Evolutionary conservation across 2,113 vertebrate species (phyloP).

Genomic region (Paedocypris sp.): DNA sequence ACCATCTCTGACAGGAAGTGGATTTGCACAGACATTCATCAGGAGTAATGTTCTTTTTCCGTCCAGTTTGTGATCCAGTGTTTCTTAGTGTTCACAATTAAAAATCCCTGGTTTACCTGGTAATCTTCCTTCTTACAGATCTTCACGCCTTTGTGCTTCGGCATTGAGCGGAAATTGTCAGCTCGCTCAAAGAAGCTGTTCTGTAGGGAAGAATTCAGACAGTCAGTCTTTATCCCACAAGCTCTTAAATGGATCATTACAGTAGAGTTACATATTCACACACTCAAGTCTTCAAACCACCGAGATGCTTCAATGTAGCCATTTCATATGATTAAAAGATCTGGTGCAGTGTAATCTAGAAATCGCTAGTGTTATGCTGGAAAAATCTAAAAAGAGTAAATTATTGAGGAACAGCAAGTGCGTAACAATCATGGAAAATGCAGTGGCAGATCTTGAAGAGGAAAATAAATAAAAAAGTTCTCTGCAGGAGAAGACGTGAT

Average conservation of each 20-base stretch:
- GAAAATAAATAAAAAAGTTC: not conserved
- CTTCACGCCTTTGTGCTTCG: conserved; percentile 82
- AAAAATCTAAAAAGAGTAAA: not conserved
- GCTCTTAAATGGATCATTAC: not conserved
- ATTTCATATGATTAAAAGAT: not conserved
- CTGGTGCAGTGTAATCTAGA: not conserved
- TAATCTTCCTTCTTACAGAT: conserved; percentile 77
- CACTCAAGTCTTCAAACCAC: not conserved
- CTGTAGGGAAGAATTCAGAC: conserved; percentile 44
- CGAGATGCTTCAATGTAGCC: not conserved
- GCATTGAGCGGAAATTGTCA: conserved; percentile 79
- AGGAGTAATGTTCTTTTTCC: conserved; percentile 74
- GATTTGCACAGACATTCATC: conserved; percentile 56
- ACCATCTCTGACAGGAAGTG: not conserved
- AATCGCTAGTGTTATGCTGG: not conserved
- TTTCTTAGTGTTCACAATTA: conserved; percentile 65
- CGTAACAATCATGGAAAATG: not conserved
- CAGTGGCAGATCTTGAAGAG: not conserved
- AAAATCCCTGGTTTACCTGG: conserved; percentile 62
- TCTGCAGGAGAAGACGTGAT: not conserved
- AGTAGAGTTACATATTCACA: not conserved
- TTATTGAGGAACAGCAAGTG: not conserved
- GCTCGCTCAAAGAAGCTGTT: conserved; percentile 84
- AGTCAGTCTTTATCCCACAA: not conserved
- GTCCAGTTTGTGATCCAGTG: conserved; percentile 93